phyloP scores from a whole-genome alignment of 2,113 vertebrate species.

The Falcunculus frontatus region DNA sequence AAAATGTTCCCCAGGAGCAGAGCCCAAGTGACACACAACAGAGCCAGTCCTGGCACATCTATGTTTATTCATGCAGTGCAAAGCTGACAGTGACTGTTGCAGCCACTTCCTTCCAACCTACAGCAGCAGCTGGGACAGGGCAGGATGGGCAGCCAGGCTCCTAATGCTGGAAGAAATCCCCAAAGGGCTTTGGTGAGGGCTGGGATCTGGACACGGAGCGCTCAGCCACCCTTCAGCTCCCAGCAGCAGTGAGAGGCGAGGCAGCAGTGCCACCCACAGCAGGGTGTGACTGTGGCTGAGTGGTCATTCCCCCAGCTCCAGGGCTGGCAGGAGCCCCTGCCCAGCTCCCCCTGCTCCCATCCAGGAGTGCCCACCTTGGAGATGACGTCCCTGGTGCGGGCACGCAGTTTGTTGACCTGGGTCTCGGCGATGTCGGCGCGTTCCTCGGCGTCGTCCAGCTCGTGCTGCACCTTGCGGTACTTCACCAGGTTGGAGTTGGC shows the following conservation, averaged over 20 bases:
- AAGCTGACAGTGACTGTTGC: slow-evolving; percentile 40
- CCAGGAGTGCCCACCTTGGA: slow-evolving; percentile 69
- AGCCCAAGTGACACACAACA: neutral
- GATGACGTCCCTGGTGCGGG: slow-evolving; percentile 71
- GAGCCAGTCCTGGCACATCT: neutral
- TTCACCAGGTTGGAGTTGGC: slow-evolving; percentile 81
- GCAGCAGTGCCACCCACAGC: neutral
- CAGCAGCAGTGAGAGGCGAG: fast-evolving
- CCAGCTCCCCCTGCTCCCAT: fast-evolving
- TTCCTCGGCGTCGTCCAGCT: slow-evolving; percentile 88
- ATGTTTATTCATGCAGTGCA: neutral
- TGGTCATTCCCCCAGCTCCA: neutral
- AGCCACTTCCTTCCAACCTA: neutral
- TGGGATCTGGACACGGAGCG: fast-evolving
- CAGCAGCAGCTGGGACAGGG: neutral
- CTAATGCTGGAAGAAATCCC: slow-evolving; percentile 5
- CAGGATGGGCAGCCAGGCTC: neutral
- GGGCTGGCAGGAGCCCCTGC: neutral
- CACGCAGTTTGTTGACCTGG: slow-evolving; percentile 85
- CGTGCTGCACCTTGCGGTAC: slow-evolving; percentile 87
- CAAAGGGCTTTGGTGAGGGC: neutral
- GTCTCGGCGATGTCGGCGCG: slow-evolving; percentile 86
- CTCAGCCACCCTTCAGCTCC: neutral
- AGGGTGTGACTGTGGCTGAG: fast-evolving
- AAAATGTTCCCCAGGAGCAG: neutral